A percentile compares a stretch with the other conserved stretches of the same genome.
Conservation (phyloP, 2,113 vertebrate species). For the Guaruba guarouba region DNA sequence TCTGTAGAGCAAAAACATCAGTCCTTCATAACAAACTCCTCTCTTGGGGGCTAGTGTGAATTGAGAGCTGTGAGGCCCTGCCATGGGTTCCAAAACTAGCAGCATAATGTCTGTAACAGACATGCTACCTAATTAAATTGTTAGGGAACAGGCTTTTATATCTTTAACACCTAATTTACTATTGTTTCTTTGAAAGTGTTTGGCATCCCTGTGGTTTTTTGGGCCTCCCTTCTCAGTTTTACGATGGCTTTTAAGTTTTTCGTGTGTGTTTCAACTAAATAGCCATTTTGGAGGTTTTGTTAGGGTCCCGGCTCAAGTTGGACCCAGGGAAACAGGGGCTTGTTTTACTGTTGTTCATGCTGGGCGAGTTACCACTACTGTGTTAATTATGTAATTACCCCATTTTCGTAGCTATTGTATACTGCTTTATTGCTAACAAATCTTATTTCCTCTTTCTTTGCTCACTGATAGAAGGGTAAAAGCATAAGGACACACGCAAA, state of each 20-base stretch:
- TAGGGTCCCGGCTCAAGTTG: conserved; percentile 16
- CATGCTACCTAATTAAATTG: conserved; percentile 75
- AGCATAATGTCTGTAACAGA: conserved; percentile 76
- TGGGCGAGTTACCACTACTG: conserved; percentile 43
- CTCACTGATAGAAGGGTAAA: neutral
- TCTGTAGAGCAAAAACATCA: conserved; percentile 56
- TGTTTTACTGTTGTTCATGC: conserved; percentile 62
- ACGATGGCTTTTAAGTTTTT: conserved; percentile 66
- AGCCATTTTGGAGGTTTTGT: conserved; percentile 63
- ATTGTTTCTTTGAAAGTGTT: conserved; percentile 78
- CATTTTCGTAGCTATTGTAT: conserved; percentile 61
- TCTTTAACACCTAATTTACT: conserved; percentile 80
- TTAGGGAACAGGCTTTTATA: conserved; percentile 74
- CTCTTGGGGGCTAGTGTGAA: conserved; percentile 51
- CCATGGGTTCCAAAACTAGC: conserved; percentile 70
- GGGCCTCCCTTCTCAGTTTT: conserved; percentile 72
- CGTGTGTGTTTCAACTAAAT: conserved; percentile 55
- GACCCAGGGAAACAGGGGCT: conserved; percentile 16
- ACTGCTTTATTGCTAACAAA: conserved; percentile 62
- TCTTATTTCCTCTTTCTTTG: conserved; percentile 48
- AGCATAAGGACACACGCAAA: conserved; percentile 24
- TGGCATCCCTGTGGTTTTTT: conserved; percentile 73
- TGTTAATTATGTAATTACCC: conserved; percentile 69
- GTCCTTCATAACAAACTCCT: conserved; percentile 64
- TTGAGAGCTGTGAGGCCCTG: conserved; percentile 66